Percentiles rank a stretch among this genome's conserved stretches.
phyloP scores from a whole-genome alignment of 2,113 vertebrate species.

The Sceloporus undulatus region DNA sequence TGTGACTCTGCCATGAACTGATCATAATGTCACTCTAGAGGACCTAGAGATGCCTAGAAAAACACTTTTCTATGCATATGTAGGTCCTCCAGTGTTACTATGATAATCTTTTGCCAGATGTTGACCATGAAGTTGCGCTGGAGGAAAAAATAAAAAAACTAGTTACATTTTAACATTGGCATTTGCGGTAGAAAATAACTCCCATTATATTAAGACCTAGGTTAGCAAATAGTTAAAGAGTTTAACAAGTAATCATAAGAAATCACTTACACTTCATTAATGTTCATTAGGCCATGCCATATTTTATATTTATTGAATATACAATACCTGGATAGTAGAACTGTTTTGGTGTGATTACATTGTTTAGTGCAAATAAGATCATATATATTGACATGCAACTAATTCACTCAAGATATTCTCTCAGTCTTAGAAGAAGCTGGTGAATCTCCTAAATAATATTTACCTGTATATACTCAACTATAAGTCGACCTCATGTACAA shows the following conservation, averaged over 20 bases:
- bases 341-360: constrained; percentile 62
- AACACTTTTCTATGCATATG: too few species aligned
- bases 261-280: constrained; percentile 55
- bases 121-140: too few species aligned
- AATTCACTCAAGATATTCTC: constrained; percentile 30
- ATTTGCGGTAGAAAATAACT: constrained; percentile 35
- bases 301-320: constrained; percentile 50
- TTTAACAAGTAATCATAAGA: constrained; percentile 42
- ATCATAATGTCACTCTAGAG: too few species aligned
- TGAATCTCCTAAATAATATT: constrained; percentile 44
- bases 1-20: too few species aligned
- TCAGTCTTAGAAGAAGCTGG: neutral
- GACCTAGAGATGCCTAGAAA: too few species aligned
- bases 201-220: constrained; percentile 45
- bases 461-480: neutral
- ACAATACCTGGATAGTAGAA: constrained; percentile 60
- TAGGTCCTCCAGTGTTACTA: too few species aligned
- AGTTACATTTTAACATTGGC: constrained; percentile 41
- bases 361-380: constrained; percentile 60
- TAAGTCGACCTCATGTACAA: too few species aligned
- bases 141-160: constrained; percentile 52
- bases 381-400: constrained; percentile 68
- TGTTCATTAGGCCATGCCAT: constrained; percentile 55
- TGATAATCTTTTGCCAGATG: too few species aligned
- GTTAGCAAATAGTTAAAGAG: constrained; percentile 58